These are phyloP conservation scores for Eudyptes chrysolophus DNA, from an alignment of 2,113 vertebrate species.

Conservation along the genomic window DNA sequence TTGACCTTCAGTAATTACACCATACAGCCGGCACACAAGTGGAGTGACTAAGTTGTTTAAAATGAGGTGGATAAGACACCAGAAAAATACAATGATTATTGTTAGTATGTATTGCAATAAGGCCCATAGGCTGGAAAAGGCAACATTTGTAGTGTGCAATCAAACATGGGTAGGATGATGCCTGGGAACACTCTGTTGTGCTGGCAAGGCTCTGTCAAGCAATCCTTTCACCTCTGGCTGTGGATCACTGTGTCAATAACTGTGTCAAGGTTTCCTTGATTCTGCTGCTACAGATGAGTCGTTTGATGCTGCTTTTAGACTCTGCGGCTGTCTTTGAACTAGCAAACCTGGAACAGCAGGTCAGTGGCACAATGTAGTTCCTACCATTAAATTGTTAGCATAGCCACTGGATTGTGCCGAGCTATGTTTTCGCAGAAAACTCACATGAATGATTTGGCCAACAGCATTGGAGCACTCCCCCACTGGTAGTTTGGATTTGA, in stretches of 20 bases:
- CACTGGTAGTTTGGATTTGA: neutral
- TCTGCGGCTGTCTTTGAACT: neutral
- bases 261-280: neutral
- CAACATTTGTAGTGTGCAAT: neutral
- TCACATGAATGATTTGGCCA: neutral
- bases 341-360: neutral
- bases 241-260: conserved; percentile 7
- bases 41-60: neutral
- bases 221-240: conserved; percentile 14
- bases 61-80: conserved; percentile 4
- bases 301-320: conserved; percentile 3
- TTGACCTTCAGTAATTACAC: conserved; percentile 47
- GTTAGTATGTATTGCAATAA: neutral
- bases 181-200: neutral
- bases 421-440: neutral
- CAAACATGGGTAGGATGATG: neutral
- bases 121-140: neutral
- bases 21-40: neutral
- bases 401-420: neutral
- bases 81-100: neutral
- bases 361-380: neutral
- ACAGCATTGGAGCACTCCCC: neutral
- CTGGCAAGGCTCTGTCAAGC: neutral
- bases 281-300: neutral
- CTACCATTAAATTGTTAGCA: neutral